These are phyloP conservation scores for Protobothrops flavoviridis DNA, from an alignment of 2,113 vertebrate species.

Conservation along the genomic window DNA sequence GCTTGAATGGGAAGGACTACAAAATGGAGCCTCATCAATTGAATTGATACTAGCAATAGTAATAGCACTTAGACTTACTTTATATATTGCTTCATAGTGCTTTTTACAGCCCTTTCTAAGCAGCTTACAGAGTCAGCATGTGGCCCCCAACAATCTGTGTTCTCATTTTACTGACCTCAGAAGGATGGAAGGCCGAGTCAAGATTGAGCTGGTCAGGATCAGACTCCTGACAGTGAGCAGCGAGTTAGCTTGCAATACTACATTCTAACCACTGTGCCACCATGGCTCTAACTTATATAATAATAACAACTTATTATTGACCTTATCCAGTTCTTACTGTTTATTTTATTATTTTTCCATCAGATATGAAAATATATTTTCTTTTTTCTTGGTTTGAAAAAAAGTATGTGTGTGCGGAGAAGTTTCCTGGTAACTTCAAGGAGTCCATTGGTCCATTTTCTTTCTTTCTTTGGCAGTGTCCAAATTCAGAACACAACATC, in stretches of 20 bases:
- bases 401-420: slow-evolving; percentile 16
- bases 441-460: not conserved
- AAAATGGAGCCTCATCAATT: not conserved
- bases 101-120: not conserved
- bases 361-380: slow-evolving; percentile 2
- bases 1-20: not conserved
- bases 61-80: not conserved
- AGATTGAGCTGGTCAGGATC: not conserved
- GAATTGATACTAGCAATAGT: not conserved
- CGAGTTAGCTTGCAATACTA: not conserved
- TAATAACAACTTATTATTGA: not conserved
- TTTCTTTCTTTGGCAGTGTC: not conserved
- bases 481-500: slow-evolving; percentile 23
- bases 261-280: not conserved
- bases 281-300: not conserved
- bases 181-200: not conserved
- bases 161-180: not conserved
- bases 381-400: slow-evolving; percentile 4
- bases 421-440: not conserved
- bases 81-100: not conserved
- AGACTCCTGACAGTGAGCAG: not conserved
- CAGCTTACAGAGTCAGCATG: not conserved
- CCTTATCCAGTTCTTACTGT: not conserved
- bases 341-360: slow-evolving; percentile 6
- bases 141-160: not conserved